Evolutionary conservation across 2,113 vertebrate species (phyloP).

Genomic region (Anolis carolinensis): DNA sequence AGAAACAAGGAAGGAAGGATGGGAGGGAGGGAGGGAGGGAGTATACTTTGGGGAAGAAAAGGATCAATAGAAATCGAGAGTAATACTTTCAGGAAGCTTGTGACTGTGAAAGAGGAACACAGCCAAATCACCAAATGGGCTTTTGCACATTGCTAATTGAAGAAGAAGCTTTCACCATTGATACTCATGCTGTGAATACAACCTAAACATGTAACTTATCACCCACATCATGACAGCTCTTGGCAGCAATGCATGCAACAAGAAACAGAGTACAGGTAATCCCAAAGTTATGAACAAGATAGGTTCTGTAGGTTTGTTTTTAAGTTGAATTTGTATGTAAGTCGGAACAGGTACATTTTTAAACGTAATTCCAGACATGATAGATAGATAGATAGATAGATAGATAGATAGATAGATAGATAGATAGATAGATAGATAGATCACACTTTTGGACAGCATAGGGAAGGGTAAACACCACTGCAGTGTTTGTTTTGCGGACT

Average conservation of each 20-base stretch:
- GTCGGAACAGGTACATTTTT: too few relatives aligned
- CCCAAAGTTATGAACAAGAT: too few relatives aligned
- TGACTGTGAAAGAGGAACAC: conserved; percentile 10
- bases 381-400: neutral
- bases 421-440: neutral
- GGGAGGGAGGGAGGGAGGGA: neutral
- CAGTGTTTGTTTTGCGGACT: too few relatives aligned
- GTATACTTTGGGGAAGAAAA: neutral
- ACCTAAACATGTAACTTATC: conserved; percentile 11
- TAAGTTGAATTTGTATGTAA: too few relatives aligned
- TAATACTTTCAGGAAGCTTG: neutral
- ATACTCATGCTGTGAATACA: neutral
- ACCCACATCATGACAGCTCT: conserved; percentile 28
- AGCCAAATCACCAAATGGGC: neutral
- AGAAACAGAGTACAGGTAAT: neutral
- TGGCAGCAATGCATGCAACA: conserved; percentile 15
- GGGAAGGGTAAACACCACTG: neutral
- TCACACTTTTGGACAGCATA: neutral
- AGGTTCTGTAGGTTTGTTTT: too few relatives aligned
- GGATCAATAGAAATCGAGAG: neutral
- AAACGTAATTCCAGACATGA: neutral
- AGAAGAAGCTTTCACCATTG: conserved; percentile 28
- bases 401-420: too few relatives aligned
- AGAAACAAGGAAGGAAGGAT: accelerated
- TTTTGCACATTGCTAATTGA: neutral